phyloP scores from a whole-genome alignment of 2,113 vertebrate genomes.

The Agapornis roseicollis region DNA sequence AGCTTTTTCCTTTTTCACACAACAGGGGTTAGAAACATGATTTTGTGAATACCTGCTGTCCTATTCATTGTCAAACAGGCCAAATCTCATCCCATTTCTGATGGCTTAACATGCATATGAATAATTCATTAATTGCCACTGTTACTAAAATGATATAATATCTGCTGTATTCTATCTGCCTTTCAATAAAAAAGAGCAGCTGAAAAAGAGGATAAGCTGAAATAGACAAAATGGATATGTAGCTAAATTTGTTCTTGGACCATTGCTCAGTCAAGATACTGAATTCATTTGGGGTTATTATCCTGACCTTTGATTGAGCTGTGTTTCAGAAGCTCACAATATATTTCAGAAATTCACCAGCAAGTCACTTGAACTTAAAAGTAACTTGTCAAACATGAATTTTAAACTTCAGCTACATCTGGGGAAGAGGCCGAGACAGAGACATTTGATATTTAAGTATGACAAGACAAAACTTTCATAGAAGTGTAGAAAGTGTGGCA shows the following conservation, averaged over 20 bases:
- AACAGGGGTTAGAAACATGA: not conserved
- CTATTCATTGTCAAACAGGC: not conserved
- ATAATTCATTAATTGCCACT: not conserved
- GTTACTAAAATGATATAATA: not conserved
- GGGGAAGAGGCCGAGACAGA: not conserved
- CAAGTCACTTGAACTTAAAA: not conserved
- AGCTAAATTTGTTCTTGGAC: not conserved
- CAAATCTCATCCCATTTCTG: not conserved
- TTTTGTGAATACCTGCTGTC: not conserved
- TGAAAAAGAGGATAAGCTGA: not conserved
- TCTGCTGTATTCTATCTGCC: not conserved
- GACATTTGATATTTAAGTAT: not conserved
- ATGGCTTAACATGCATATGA: not conserved
- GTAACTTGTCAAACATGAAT: not conserved
- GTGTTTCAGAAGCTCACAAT: not conserved
- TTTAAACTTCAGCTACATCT: not conserved
- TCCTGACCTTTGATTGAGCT: not conserved
- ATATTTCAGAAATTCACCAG: not conserved
- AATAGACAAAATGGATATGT: not conserved
- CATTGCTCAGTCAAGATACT: not conserved
- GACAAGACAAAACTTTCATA: not conserved
- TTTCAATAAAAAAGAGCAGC: not conserved
- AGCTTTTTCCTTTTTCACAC: not conserved
- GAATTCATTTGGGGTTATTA: not conserved
- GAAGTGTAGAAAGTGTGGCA: not conserved